Evolutionary conservation across 2,888 invertebrate species (phyloP), one percentile per base, ranked within the genome.

Genomic region (Rhagophthalmus giganteus): DNA sequence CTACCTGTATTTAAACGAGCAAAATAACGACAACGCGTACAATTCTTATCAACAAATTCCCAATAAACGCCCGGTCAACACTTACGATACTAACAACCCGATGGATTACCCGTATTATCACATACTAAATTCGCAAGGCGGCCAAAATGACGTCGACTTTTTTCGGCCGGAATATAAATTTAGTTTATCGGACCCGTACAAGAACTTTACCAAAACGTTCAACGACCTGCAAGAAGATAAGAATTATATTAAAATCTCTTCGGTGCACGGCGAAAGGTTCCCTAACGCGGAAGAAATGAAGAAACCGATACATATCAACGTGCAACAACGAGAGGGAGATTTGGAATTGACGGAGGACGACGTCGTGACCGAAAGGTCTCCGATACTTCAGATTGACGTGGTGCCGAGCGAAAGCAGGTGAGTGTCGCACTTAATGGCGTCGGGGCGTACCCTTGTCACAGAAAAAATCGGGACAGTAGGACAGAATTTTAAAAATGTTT

Each of bases 241-340:
- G 20, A 59, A 58, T 31, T 65, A 58, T 30, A 55, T 67, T 26
- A 65, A 63, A 52, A 64, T 67, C 31, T 63, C 64, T 8, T 64
- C 65, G 4, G 61, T 63, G 2, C 58, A 57, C 32, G 62, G 62
- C 13, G 59, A 62, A 24, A 42, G 45, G 26, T 47, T 44, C 38
- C 16, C 54, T 9, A 40, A 45, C 2, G 16, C 32, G 1, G 56
- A 58, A 16, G 54, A 57, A 9, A 52, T 54, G 37, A 51, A 59
- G 20, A 55, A 54, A 20, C 58, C 60, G 2, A 42, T 59, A 25
- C 61, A 58, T 33, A 42, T 62, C 39, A 54, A 57, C 2, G 58
- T 61, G n/a, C 60, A 64, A 34, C 61, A 62, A 41, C 60, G 54
- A 31, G 61, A 62, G 49, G 61, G 55, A 5, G 61, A 57, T 14